These are phyloP conservation scores for Paratrypauchen microcephalus DNA, from an alignment of 2,797 vertebrate species.

Conservation along the genomic window DNA sequence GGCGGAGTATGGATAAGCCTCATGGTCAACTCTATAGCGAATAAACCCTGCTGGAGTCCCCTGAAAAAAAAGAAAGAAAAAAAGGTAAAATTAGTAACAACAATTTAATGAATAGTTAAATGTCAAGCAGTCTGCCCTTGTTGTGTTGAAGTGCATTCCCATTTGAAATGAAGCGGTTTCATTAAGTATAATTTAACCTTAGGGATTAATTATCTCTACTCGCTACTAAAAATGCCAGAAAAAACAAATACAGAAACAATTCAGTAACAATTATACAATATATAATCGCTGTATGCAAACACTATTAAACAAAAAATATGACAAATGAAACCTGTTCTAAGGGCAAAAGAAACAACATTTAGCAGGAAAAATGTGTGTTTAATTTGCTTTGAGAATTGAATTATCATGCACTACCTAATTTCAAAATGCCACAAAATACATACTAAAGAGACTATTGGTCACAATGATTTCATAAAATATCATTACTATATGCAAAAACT, in stretches of 20 bases:
- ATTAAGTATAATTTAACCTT: slow-evolving; percentile 24
- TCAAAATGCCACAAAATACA: no score
- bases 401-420: not conserved
- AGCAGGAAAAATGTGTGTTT: not conserved
- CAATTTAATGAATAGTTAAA: slow-evolving; percentile 20
- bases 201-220: slow-evolving; percentile 30
- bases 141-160: not conserved
- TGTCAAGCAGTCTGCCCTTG: slow-evolving; percentile 20
- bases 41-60: slow-evolving; percentile 86
- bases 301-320: not conserved
- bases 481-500: no score
- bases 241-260: slow-evolving; percentile 16
- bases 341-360: no score
- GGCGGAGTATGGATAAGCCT: slow-evolving; percentile 86
- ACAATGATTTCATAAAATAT: no score
- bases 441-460: no score
- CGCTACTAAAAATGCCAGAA: slow-evolving; percentile 26
- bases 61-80: slow-evolving; percentile 58
- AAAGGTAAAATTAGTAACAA: not conserved
- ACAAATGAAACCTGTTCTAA: not conserved
- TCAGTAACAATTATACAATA: not conserved
- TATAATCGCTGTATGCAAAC: not conserved
- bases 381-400: slow-evolving; percentile 1
- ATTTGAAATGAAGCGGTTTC: slow-evolving; percentile 5
- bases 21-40: slow-evolving; percentile 86